A percentile compares a stretch with the other conserved stretches of the same genome.
These are phyloP conservation scores for Antidorcas marsupialis DNA, from an alignment of 2,113 vertebrate genomes.

Conservation along the genomic window DNA sequence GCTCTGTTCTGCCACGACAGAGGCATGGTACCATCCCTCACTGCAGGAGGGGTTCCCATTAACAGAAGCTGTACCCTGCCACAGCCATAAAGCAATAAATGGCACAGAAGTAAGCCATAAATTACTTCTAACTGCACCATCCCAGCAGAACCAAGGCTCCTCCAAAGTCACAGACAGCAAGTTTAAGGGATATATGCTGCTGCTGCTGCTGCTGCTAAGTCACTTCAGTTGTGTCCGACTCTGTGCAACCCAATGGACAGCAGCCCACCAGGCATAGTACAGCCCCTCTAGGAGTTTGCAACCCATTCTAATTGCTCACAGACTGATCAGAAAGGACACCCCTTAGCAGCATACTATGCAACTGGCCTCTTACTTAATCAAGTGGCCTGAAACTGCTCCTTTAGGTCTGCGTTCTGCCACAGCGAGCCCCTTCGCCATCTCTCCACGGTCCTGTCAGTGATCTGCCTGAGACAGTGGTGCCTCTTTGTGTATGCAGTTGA, in stretches of 20 bases:
- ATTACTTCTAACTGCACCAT: conserved; percentile 45
- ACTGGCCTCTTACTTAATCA: conserved; percentile 18
- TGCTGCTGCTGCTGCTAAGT: not conserved
- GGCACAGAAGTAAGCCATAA: conserved; percentile 28
- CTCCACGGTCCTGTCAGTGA: conserved; percentile 12
- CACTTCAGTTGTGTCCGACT: accelerated
- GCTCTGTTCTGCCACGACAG: not conserved
- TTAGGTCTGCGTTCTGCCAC: not conserved
- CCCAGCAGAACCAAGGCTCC: conserved; percentile 4
- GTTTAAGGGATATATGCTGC: conserved; percentile 46
- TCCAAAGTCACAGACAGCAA: conserved; percentile 52
- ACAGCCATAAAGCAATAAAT: conserved; percentile 27
- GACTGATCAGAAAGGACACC: not conserved
- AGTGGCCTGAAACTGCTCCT: not conserved
- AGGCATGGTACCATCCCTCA: not conserved
- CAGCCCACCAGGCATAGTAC: not conserved
- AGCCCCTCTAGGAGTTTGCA: not conserved
- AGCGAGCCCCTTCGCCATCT: not conserved
- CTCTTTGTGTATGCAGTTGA: conserved; percentile 30
- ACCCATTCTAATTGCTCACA: not conserved
- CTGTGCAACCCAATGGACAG: accelerated
- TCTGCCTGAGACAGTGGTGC: not conserved
- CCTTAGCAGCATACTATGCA: not conserved
- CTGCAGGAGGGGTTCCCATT: conserved; percentile 35
- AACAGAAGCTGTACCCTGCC: conserved; percentile 4